These are phyloP conservation scores for Archips xylosteana DNA, from an alignment of 2,888 invertebrate species.

Conservation along the genomic window DNA sequence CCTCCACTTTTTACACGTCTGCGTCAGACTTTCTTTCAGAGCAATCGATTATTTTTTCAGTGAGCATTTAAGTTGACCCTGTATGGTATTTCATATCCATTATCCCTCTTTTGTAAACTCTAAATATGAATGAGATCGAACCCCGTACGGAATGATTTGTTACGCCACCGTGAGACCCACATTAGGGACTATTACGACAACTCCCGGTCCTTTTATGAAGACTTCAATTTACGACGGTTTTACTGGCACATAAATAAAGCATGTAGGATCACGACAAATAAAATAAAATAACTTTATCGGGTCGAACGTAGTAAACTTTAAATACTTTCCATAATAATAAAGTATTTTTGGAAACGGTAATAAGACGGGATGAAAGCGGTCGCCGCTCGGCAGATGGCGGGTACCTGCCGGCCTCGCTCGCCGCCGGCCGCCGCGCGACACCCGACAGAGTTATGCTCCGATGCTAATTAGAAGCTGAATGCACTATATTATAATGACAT, in stretches of 20 bases:
- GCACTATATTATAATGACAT: conserved; percentile 23
- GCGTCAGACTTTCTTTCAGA: not conserved
- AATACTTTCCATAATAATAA: conserved; percentile 80
- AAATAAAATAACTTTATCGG: conserved; percentile 80
- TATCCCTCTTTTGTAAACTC: conserved; percentile 22
- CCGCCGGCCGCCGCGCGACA: conserved; percentile 46
- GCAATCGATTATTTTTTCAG: not conserved
- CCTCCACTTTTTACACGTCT: not conserved
- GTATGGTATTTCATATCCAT: conserved; percentile 18
- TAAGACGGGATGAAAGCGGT: conserved; percentile 80
- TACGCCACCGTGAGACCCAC: conserved; percentile 67
- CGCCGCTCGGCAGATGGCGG: conserved; percentile 78
- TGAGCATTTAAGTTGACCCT: conserved; percentile 2
- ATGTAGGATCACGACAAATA: conserved; percentile 74
- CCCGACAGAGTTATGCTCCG: conserved; percentile 65
- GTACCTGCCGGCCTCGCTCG: conserved; percentile 69
- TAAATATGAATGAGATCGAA: conserved; percentile 39
- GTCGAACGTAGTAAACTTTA: conserved; percentile 71
- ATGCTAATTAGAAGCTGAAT: conserved; percentile 42
- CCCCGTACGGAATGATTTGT: conserved; percentile 58
- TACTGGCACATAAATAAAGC: conserved; percentile 78
- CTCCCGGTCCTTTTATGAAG: conserved; percentile 75
- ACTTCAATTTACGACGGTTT: conserved; percentile 80
- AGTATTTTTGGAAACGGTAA: conserved; percentile 81
- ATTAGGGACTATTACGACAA: conserved; percentile 68